Percentiles rank a stretch among this genome's conserved stretches.
These are phyloP conservation scores for Platygyra sinensis DNA, from an alignment of 64 coral and sea anemone species.

Conservation along the genomic window DNA sequence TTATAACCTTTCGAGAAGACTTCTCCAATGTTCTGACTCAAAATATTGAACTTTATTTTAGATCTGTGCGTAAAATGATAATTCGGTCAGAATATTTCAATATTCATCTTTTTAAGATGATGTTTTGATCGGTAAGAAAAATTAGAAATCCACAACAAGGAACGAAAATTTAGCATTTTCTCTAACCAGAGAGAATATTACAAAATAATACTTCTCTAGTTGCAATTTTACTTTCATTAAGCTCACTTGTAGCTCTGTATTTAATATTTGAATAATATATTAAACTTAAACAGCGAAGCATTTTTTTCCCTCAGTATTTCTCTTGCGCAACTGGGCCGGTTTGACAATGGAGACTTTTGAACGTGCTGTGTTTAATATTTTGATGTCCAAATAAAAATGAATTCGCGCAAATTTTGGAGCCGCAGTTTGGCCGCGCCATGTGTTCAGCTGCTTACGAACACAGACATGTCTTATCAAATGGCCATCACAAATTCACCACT, in stretches of 20 bases:
- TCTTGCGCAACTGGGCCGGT: not conserved
- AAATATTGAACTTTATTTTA: not conserved
- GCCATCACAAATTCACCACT: slow-evolving; percentile 1
- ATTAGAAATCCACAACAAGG: too few species aligned
- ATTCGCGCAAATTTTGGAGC: slow-evolving; percentile 17
- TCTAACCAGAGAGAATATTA: too few species aligned
- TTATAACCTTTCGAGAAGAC: not conserved
- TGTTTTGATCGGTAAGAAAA: too few species aligned
- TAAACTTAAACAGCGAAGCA: not conserved
- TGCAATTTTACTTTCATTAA: not conserved
- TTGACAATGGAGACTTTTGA: not conserved
- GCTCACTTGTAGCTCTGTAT: not conserved
- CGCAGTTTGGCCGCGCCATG: not conserved
- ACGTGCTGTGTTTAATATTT: not conserved
- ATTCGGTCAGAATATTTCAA: not conserved
- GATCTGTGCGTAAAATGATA: not conserved
- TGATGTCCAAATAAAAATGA: slow-evolving; percentile 5
- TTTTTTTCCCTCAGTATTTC: not conserved
- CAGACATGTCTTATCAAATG: slow-evolving; percentile 44
- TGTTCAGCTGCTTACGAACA: slow-evolving; percentile 22
- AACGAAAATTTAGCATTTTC: too few species aligned
- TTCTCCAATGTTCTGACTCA: not conserved
- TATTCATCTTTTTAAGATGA: too few species aligned
- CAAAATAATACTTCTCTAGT: too few species aligned
- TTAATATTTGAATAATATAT: slow-evolving; percentile 18